Percentiles rank a stretch among this genome's conserved stretches.
phyloP scores from a whole-genome alignment of 2,888 invertebrate species.

The Mesoligia furuncula region DNA sequence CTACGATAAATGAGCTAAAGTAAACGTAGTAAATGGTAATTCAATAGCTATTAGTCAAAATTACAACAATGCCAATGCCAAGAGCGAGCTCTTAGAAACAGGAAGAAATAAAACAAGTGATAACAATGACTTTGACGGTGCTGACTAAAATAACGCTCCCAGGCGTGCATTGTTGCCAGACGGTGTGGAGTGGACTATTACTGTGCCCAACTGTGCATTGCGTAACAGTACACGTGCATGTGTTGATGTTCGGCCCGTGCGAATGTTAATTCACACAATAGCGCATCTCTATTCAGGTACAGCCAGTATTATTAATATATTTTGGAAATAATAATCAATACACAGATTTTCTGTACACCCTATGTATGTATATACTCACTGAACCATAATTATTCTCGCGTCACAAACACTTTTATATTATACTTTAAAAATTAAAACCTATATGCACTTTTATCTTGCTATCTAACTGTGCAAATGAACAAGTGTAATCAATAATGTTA shows the following conservation, averaged over 20 bases:
- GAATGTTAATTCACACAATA: slow-evolving; percentile 17
- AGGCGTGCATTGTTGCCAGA: slow-evolving; percentile 78
- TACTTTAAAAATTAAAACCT: background rate
- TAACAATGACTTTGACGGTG: slow-evolving; percentile 81
- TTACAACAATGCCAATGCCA: slow-evolving; percentile 83
- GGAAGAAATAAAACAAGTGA: slow-evolving; percentile 82
- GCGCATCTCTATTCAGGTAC: slow-evolving; percentile 6
- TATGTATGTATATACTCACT: slow-evolving; percentile 11
- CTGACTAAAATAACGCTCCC: slow-evolving; percentile 86
- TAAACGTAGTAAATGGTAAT: slow-evolving; percentile 35
- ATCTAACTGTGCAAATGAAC: slow-evolving; percentile 13
- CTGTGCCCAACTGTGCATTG: slow-evolving; percentile 62
- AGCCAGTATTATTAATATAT: background rate
- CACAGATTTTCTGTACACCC: background rate
- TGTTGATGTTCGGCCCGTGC: slow-evolving; percentile 28
- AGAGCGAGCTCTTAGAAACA: slow-evolving; percentile 81
- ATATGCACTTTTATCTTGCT: background rate
- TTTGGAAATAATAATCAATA: background rate
- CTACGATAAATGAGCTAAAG: slow-evolving; percentile 2
- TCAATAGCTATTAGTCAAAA: slow-evolving; percentile 56
- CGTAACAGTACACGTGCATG: slow-evolving; percentile 64
- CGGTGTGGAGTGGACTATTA: slow-evolving; percentile 64
- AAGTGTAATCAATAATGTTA: background rate
- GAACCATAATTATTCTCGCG: background rate
- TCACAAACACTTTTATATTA: background rate